These are phyloP conservation scores for Pelochelys cantorii DNA, from an alignment of 2,797 vertebrate genomes.

Conservation along the genomic window DNA sequence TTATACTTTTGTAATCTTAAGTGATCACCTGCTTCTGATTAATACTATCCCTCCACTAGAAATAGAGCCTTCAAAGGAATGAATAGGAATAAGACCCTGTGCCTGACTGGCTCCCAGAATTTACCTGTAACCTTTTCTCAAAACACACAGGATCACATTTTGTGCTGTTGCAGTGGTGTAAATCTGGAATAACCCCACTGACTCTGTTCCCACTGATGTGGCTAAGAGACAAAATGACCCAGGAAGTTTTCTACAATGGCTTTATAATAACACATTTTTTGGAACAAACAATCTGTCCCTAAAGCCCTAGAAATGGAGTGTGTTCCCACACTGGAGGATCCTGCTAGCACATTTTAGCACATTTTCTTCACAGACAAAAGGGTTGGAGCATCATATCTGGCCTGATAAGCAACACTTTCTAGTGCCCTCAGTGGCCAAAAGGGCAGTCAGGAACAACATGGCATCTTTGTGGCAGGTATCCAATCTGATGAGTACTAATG, in stretches of 20 bases:
- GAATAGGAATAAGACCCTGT: not conserved
- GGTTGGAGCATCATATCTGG: not conserved
- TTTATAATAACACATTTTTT: not conserved
- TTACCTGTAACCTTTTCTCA: not conserved
- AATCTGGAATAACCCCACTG: rapidly evolving
- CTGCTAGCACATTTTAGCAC: not conserved
- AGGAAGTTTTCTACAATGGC: not conserved
- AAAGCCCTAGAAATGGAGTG: not conserved
- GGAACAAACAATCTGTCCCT: not conserved
- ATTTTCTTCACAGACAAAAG: not conserved
- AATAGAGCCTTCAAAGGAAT: not conserved
- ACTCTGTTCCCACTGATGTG: not conserved
- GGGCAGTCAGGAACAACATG: not conserved
- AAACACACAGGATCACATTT: not conserved
- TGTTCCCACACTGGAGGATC: not conserved
- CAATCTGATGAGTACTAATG: not conserved
- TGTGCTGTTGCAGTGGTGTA: rapidly evolving
- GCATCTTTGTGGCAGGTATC: rapidly evolving
- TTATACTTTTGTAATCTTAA: not conserved
- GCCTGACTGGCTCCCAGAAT: not conserved
- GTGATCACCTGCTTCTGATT: not conserved
- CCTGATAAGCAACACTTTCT: not conserved
- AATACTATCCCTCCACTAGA: not conserved
- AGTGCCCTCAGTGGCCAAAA: rapidly evolving
- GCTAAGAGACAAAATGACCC: not conserved